These are phyloP conservation scores for Dreissena polymorpha DNA, from an alignment of 1,140 invertebrate genomes.

Conservation along the genomic window DNA sequence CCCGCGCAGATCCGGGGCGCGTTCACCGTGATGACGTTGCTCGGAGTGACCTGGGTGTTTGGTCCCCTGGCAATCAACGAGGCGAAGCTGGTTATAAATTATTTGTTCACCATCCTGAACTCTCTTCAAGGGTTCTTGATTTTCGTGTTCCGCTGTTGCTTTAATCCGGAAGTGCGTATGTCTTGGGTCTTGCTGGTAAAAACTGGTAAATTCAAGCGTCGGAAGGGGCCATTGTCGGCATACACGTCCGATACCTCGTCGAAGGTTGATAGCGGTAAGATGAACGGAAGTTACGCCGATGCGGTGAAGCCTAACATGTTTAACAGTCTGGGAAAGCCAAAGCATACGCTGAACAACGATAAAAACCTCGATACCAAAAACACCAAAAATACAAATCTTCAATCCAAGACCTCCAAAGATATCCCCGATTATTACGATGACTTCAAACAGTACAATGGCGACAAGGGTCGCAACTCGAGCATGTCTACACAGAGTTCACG, in stretches of 20 bases:
- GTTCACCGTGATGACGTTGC: constrained; percentile 81
- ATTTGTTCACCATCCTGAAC: constrained; percentile 81
- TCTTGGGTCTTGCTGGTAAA: constrained; percentile 80
- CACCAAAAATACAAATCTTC: constrained; percentile 43
- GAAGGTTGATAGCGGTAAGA: constrained; percentile 59
- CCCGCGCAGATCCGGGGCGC: constrained; percentile 81
- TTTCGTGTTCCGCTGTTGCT: constrained; percentile 81
- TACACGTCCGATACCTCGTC: constrained; percentile 71
- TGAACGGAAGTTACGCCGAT: constrained; percentile 44
- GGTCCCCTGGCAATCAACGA: constrained; percentile 81
- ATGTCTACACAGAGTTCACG: not conserved
- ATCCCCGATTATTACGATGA: constrained; percentile 41
- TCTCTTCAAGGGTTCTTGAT: constrained; percentile 82
- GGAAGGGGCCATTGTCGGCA: constrained; percentile 67
- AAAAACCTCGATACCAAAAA: constrained; percentile 47
- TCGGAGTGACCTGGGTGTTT: constrained; percentile 82
- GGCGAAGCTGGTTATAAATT: constrained; percentile 80
- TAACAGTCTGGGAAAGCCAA: constrained; percentile 42
- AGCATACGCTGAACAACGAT: constrained; percentile 24
- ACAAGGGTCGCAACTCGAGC: constrained; percentile 2
- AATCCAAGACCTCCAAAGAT: constrained; percentile 61
- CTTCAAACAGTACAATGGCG: not conserved
- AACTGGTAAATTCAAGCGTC: constrained; percentile 76
- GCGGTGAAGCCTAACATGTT: constrained; percentile 48
- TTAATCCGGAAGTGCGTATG: constrained; percentile 80